Percentiles rank a stretch among this genome's conserved stretches.
Evolutionary conservation across 2,888 invertebrate species (phyloP).

Genomic region (Gortyna flavago): DNA sequence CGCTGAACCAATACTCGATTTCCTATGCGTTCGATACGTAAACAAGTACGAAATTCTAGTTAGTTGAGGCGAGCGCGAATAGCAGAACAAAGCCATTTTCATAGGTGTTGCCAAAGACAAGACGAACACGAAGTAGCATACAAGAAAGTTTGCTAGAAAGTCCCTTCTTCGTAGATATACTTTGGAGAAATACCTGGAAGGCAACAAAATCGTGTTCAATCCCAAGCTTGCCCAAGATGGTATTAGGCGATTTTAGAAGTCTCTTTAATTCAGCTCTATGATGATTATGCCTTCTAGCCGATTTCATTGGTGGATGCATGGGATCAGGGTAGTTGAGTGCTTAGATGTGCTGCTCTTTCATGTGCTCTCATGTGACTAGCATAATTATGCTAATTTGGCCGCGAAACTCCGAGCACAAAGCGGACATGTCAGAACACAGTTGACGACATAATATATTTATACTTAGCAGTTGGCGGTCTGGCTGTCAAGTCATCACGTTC

Average conservation of each 20-base stretch:
- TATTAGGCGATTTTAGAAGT: neutral
- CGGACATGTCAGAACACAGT: neutral
- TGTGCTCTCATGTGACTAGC: conserved; percentile 1
- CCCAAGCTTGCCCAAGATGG: neutral
- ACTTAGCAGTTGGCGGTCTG: neutral
- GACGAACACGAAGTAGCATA: conserved; percentile 81
- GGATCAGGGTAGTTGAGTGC: neutral
- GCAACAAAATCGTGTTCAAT: neutral
- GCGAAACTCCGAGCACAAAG: neutral
- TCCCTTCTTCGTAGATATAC: conserved; percentile 81
- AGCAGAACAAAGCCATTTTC: conserved; percentile 78
- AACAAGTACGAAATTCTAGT: conserved; percentile 85
- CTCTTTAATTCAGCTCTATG: neutral
- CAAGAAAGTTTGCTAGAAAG: conserved; percentile 81
- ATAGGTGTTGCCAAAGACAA: conserved; percentile 70
- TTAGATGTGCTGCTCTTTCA: neutral
- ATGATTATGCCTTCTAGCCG: neutral
- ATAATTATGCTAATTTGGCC: neutral
- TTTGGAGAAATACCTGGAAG: conserved; percentile 86
- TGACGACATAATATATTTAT: neutral
- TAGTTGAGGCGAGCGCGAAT: conserved; percentile 83
- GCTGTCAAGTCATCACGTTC: neutral
- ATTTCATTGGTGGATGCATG: neutral
- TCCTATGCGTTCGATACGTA: conserved; percentile 82
- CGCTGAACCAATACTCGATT: conserved; percentile 83